These are phyloP conservation scores for Syngnathus floridae DNA, from an alignment of 2,113 vertebrate genomes.

Conservation along the genomic window DNA sequence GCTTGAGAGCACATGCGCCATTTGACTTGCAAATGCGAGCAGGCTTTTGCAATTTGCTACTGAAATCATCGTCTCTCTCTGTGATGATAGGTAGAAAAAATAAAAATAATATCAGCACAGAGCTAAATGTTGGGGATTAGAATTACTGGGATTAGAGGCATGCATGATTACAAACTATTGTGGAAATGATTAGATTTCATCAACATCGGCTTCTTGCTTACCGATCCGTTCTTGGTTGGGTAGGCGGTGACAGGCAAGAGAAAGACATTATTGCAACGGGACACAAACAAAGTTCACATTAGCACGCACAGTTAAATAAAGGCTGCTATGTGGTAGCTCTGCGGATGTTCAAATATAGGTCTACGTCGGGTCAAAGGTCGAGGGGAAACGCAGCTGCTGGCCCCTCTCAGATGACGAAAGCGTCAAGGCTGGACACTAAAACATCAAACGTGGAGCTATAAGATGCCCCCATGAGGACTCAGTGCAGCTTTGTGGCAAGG, in stretches of 20 bases:
- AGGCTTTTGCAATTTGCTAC: slow-evolving; percentile 70
- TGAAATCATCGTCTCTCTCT: slow-evolving; percentile 77
- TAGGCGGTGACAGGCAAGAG: slow-evolving; percentile 35
- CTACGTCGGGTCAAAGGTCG: slow-evolving; percentile 20
- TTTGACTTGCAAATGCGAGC: slow-evolving; percentile 78
- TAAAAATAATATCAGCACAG: slow-evolving; percentile 53
- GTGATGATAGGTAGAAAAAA: slow-evolving; percentile 76
- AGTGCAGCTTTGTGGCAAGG: background rate
- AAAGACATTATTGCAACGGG: slow-evolving; percentile 43
- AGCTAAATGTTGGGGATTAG: slow-evolving; percentile 72
- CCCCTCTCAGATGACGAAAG: background rate
- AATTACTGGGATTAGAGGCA: slow-evolving; percentile 62
- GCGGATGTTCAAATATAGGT: slow-evolving; percentile 27
- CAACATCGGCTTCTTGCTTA: slow-evolving; percentile 63
- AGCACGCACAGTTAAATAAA: slow-evolving; percentile 48
- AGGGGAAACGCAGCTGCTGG: slow-evolving; percentile 38
- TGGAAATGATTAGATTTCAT: slow-evolving; percentile 50
- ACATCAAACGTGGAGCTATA: background rate
- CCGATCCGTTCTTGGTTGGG: slow-evolving; percentile 63
- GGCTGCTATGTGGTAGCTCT: slow-evolving; percentile 17
- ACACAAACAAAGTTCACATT: slow-evolving; percentile 60
- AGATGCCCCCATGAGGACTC: background rate
- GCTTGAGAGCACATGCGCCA: slow-evolving; percentile 63
- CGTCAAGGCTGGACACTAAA: background rate
- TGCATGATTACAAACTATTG: slow-evolving; percentile 68